These are phyloP conservation scores for Tipula helvola DNA, from an alignment of 2,888 invertebrate species.

Conservation along the genomic window DNA sequence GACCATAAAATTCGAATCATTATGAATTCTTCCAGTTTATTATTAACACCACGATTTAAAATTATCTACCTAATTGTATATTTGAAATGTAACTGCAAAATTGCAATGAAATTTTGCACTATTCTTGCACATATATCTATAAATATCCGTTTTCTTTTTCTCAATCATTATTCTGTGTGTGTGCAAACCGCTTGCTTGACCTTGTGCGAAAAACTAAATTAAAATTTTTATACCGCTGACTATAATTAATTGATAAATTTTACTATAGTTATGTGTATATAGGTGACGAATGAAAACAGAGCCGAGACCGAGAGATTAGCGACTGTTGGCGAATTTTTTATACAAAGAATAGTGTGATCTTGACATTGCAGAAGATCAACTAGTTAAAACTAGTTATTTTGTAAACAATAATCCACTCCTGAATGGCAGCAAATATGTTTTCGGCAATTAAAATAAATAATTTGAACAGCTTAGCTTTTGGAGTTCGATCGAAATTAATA, in stretches of 20 bases:
- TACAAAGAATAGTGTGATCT: neutral
- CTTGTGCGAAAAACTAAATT: neutral
- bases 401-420: neutral
- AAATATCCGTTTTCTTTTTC: neutral
- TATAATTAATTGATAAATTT: neutral
- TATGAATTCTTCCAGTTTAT: neutral
- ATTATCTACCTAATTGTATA: neutral
- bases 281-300: neutral
- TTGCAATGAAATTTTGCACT: neutral
- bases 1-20: neutral
- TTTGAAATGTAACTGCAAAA: neutral
- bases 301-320: neutral
- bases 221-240: neutral
- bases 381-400: neutral
- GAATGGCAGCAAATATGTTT: neutral
- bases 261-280: neutral
- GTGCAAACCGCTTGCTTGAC: neutral
- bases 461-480: neutral
- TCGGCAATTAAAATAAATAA: neutral
- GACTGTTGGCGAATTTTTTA: neutral
- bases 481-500: neutral
- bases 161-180: neutral
- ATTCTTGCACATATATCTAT: neutral
- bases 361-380: neutral
- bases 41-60: neutral